These are phyloP conservation scores for Chymomyza amoena DNA, from an alignment of 2,888 invertebrate genomes.

Conservation along the genomic window DNA sequence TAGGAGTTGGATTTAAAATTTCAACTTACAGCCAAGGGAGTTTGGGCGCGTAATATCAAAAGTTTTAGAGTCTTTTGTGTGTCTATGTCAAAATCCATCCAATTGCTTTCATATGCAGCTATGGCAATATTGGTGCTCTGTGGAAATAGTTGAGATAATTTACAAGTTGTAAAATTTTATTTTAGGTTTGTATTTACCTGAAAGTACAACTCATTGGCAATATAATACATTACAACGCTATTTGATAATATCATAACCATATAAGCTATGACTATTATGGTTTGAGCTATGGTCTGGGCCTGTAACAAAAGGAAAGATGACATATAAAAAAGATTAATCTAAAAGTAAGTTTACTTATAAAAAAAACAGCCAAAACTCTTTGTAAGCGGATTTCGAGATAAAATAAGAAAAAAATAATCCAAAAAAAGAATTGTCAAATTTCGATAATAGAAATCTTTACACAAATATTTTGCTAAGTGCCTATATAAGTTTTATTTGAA, in stretches of 20 bases:
- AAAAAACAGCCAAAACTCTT: too few relatives aligned
- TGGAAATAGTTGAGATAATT: neutral
- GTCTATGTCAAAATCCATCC: conserved; percentile 64
- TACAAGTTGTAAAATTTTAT: neutral
- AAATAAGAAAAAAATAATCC: too few relatives aligned
- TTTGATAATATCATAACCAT: conserved; percentile 71
- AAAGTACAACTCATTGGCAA: conserved; percentile 68
- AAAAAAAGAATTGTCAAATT: too few relatives aligned
- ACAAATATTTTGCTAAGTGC: too few relatives aligned
- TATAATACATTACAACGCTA: conserved; percentile 66
- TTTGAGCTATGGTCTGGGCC: conserved; percentile 65
- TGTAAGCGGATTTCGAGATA: too few relatives aligned
- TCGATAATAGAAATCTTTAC: too few relatives aligned
- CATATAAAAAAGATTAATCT: neutral
- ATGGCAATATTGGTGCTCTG: conserved; percentile 63
- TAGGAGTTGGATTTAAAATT: neutral
- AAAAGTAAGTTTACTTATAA: neutral
- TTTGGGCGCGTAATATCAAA: conserved; percentile 68
- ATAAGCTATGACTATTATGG: conserved; percentile 60
- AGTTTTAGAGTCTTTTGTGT: conserved; percentile 62
- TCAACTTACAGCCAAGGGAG: conserved; percentile 59
- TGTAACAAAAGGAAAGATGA: conserved; percentile 5
- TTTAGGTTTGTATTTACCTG: conserved; percentile 44
- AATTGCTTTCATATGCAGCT: conserved; percentile 68
- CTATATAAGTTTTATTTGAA: too few relatives aligned